phyloP scores from a whole-genome alignment of 30 jellyfish, hydroid and myxozoan genomes.

The Pelagia noctiluca region DNA sequence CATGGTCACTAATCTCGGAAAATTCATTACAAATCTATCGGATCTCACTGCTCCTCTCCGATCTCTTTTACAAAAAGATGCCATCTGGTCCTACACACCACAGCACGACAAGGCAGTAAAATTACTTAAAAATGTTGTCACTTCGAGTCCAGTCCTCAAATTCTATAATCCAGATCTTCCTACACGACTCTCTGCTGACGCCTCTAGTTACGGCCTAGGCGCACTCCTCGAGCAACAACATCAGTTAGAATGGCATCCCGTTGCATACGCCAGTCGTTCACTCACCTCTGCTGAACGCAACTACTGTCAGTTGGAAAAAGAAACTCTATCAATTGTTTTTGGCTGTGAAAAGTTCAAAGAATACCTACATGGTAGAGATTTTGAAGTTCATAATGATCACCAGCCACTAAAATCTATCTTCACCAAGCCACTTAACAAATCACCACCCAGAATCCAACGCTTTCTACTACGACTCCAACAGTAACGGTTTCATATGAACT shows the following conservation, averaged over 20 bases:
- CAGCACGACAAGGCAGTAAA: constrained; percentile 69
- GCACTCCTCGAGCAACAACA: constrained; percentile 72
- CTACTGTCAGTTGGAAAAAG: constrained; percentile 71
- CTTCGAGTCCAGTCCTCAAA: constrained; percentile 51
- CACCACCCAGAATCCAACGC: constrained; percentile 57
- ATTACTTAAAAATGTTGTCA: constrained; percentile 55
- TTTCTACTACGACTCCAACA: constrained; percentile 41
- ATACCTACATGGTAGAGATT: too few relatives aligned
- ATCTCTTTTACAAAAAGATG: constrained; percentile 52
- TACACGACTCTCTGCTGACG: constrained; percentile 39
- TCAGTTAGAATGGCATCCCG: constrained; percentile 68
- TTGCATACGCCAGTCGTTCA: constrained; percentile 81
- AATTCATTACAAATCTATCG: too few relatives aligned
- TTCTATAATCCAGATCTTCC: constrained; percentile 60
- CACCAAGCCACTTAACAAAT: too few relatives aligned
- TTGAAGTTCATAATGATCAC: background rate
- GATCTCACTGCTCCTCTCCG: too few relatives aligned
- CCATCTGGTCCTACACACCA: constrained; percentile 24
- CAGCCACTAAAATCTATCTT: constrained; percentile 22
- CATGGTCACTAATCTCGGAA: too few relatives aligned
- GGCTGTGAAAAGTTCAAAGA: too few relatives aligned
- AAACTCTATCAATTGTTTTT: too few relatives aligned
- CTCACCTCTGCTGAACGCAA: constrained; percentile 64
- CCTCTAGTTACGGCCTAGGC: constrained; percentile 66
- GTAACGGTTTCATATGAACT: constrained; percentile 16